Evolutionary conservation across 1,140 invertebrate genomes (phyloP).

Genomic region (Achatina immaculata): DNA sequence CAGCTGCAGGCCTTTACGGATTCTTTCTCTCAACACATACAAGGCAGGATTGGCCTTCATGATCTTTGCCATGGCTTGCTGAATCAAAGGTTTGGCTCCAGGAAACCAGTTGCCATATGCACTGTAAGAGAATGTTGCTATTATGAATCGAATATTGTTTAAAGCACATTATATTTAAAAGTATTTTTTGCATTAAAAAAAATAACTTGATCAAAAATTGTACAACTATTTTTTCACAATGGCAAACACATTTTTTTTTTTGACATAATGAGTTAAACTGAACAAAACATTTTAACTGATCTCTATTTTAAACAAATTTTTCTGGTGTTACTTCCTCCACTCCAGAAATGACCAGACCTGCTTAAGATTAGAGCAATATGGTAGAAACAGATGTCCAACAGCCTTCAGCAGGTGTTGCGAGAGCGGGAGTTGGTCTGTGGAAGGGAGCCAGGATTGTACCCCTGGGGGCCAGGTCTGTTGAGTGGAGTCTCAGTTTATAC

Average conservation of each 20-base stretch:
- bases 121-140: conserved; percentile 67
- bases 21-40: conserved; percentile 96
- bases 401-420: no score
- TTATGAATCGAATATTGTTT: neutral
- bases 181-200: neutral
- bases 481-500: no score
- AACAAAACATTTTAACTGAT: no score
- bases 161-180: conserved; percentile 8
- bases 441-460: no score
- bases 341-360: no score
- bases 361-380: no score
- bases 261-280: no score
- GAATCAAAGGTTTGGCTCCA: conserved; percentile 97
- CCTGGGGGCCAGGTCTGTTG: no score
- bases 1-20: conserved; percentile 96
- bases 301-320: no score
- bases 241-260: neutral
- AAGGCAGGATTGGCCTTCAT: conserved; percentile 99
- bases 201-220: neutral
- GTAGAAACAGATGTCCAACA: no score
- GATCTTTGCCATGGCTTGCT: conserved; percentile 99
- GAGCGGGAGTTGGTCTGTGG: no score
- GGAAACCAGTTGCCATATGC: conserved; percentile 99
- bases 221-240: neutral
- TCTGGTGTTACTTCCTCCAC: no score